These are phyloP conservation scores for Bungarus multicinctus DNA, from an alignment of 2,113 vertebrate species.

Conservation along the genomic window DNA sequence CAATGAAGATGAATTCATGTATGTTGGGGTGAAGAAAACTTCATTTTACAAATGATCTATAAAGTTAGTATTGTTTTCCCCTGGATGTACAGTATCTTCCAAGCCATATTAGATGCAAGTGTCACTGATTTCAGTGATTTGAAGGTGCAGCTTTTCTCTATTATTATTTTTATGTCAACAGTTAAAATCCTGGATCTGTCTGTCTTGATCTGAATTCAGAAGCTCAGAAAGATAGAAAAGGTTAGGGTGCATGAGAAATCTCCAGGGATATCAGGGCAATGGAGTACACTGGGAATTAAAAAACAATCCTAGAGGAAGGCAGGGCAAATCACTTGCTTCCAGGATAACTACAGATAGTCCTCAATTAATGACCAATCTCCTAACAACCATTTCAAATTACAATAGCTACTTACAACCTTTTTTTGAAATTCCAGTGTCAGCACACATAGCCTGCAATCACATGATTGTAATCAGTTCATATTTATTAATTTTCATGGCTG, in stretches of 20 bases:
- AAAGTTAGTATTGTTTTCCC: not conserved
- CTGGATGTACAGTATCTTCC: not conserved
- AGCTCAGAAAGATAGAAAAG: not conserved
- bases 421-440: not conserved
- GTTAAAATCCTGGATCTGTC: not conserved
- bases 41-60: not conserved
- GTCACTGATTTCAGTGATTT: not conserved
- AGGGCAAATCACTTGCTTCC: not conserved
- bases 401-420: not conserved
- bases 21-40: not conserved
- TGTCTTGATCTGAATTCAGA: not conserved
- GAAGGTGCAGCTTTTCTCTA: not conserved
- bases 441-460: not conserved
- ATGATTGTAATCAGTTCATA: not conserved
- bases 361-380: not conserved
- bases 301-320: not conserved
- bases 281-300: not conserved
- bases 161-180: not conserved
- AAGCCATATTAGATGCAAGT: not conserved
- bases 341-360: not conserved
- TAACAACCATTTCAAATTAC: not conserved
- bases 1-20: not conserved
- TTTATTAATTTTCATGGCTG: not conserved
- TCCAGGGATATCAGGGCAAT: not conserved
- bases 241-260: not conserved